Evolutionary conservation across 2,888 invertebrate genomes (phyloP).

Genomic region (Microplitis manilae): DNA sequence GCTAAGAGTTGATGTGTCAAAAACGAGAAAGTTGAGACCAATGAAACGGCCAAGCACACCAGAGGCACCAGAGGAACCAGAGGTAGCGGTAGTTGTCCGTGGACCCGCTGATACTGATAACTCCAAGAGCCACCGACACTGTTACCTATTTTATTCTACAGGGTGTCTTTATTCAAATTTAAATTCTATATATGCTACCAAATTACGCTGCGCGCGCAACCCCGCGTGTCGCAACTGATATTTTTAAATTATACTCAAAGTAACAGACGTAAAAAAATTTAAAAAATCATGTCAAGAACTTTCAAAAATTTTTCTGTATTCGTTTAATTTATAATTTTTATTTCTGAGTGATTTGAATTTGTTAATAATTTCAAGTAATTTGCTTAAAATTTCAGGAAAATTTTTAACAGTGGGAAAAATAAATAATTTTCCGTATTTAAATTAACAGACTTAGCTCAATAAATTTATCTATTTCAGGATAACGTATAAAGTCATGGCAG

Average conservation of each 20-base stretch:
- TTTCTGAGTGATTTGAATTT: too few species aligned
- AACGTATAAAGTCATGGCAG: slow-evolving; percentile 55
- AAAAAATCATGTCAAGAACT: not conserved
- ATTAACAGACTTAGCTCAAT: too few species aligned
- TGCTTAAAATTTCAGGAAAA: too few species aligned
- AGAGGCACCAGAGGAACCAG: slow-evolving; percentile 47
- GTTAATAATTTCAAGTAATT: too few species aligned
- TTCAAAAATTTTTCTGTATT: too few species aligned
- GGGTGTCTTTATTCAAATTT: slow-evolving; percentile 9
- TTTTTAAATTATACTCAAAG: not conserved
- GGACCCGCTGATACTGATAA: not conserved
- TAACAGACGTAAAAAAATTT: not conserved
- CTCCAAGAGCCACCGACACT: slow-evolving; percentile 31
- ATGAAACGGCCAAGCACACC: slow-evolving; percentile 27
- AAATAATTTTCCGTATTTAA: too few species aligned
- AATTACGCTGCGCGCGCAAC: not conserved
- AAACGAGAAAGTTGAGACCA: slow-evolving; percentile 56
- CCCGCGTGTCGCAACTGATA: not conserved
- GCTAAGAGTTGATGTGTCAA: slow-evolving; percentile 63
- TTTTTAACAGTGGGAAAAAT: too few species aligned
- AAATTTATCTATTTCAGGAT: slow-evolving; percentile 7
- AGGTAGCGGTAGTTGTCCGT: slow-evolving; percentile 25
- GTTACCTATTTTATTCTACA: slow-evolving; percentile 41
- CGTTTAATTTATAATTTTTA: too few species aligned
- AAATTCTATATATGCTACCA: not conserved